A percentile compares a stretch with the other conserved stretches of the same genome.
These are phyloP conservation scores for Orius insidiosus DNA, from an alignment of 1,140 invertebrate species.

Conservation along the genomic window DNA sequence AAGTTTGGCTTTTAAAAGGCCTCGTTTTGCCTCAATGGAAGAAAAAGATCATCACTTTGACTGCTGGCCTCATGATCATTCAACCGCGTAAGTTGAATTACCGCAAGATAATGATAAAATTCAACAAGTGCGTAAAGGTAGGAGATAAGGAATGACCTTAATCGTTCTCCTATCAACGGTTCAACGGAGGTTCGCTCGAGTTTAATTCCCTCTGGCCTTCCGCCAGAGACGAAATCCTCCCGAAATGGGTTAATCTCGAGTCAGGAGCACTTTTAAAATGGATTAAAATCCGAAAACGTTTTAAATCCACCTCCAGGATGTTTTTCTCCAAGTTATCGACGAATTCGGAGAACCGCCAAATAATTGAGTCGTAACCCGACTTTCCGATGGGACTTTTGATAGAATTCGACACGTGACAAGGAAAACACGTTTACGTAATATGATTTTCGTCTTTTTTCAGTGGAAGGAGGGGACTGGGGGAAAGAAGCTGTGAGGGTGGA, in stretches of 20 bases:
- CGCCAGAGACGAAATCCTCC: too few species aligned
- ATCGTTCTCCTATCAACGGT: not conserved
- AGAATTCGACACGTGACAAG: too few species aligned
- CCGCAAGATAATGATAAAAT: not conserved
- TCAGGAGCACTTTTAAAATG: not conserved
- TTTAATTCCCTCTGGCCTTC: not conserved
- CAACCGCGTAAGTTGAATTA: conserved; percentile 30
- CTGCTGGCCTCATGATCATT: conserved; percentile 40
- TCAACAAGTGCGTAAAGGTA: conserved; percentile 6
- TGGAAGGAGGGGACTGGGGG: conserved; percentile 3
- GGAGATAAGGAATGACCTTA: conserved; percentile 7
- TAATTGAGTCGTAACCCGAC: not conserved
- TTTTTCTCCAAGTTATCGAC: not conserved
- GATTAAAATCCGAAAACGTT: not conserved
- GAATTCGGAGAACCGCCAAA: not conserved
- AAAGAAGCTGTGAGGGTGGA: not conserved
- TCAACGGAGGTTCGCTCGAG: not conserved
- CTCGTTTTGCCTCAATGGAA: conserved; percentile 52
- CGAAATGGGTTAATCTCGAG: not conserved
- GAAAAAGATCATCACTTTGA: conserved; percentile 35
- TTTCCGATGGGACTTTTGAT: too few species aligned
- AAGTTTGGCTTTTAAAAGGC: conserved; percentile 42
- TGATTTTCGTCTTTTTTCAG: not conserved
- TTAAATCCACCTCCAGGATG: conserved; percentile 12
- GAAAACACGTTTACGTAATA: too few species aligned